Evolutionary conservation across 1,140 invertebrate species (phyloP), one percentile per base, ranked within the genome.

Genomic region (Drosophila baimaii): DNA sequence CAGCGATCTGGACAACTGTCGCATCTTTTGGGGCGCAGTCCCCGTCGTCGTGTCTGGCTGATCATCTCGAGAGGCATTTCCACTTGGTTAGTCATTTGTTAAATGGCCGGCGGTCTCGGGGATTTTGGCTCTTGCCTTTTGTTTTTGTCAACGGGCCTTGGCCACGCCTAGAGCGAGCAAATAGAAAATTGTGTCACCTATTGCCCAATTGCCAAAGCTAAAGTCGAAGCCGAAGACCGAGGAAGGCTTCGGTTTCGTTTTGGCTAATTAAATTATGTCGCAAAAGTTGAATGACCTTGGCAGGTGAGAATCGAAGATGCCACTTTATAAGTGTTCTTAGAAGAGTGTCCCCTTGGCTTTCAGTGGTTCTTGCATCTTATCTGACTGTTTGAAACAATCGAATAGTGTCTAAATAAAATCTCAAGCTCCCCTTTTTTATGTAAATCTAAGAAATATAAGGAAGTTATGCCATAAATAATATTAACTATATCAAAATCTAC

Each of bases 41-140:
- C 29, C 66, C 70, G 66, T 61, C 70, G 66, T 61, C 70, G 79
- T 79, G 77, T 70, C 70, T 81, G 65, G 64, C 56, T 79, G 75
- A 80, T 66, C 71, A 59, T 78, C 54, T 52, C 17, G 2, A 59
- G 29, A 29, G 68, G 39, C 64, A 88, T 88, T 88, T 88, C 72
- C 84, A 89, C 84, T 71, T 89, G 84, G 84, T 76, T 84, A 89
- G 81, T 89, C 84, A 89, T 70, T 76, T 89, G 84, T 72, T 52
- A 89, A 89, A 72, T 77, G 55, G 66, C 62, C 52, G 29, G 21
- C 66, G 57, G 61, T 77, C 47, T 62, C 55, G 58, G 25, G 51
- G 51, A 41, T 58, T 59, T 59, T 41, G 33, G 12, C 23, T 27
- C 9, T 35, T 47, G 25, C 2, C 47, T 49, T 55, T 71, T 56